Conservation (phyloP, 2,888 invertebrate genomes). For the Archips crataeganus region DNA sequence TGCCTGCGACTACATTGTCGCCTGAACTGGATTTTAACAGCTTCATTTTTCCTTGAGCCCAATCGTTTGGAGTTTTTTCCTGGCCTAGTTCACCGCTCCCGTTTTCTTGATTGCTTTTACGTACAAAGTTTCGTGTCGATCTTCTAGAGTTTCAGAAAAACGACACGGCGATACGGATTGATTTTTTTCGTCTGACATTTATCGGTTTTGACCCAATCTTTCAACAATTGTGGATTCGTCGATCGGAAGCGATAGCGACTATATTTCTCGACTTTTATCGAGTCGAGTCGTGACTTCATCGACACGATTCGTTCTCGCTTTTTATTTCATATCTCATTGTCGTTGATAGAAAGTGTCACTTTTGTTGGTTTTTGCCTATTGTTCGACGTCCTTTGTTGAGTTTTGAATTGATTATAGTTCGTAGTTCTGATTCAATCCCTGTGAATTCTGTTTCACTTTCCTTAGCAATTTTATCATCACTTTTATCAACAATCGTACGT, state of each 20-base stretch:
- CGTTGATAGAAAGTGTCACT: constrained; percentile 69
- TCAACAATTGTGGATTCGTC: constrained; percentile 34
- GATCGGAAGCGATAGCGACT: constrained; percentile 34
- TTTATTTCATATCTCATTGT: constrained; percentile 63
- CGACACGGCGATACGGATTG: constrained; percentile 35
- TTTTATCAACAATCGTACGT: constrained; percentile 14
- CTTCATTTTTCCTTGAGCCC: constrained; percentile 29
- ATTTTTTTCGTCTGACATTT: constrained; percentile 25
- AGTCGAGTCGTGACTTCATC: constrained; percentile 69
- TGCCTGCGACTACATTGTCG: constrained; percentile 36
- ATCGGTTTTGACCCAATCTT: constrained; percentile 41
- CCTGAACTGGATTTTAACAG: constrained; percentile 14
- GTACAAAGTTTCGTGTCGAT: constrained; percentile 18
- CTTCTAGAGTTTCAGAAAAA: constrained; percentile 27
- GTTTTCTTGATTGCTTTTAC: constrained; percentile 31
- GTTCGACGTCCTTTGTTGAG: constrained; percentile 38
- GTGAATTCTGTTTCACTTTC: constrained; percentile 28
- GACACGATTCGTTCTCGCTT: constrained; percentile 65
- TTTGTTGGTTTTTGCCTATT: constrained; percentile 63
- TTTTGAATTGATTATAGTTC: constrained; percentile 30
- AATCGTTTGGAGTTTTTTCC: constrained; percentile 16
- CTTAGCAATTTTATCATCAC: constrained; percentile 27
- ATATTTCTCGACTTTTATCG: constrained; percentile 51
- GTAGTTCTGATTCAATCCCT: constrained; percentile 12
- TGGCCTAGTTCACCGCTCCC: constrained; percentile 11